Percentiles rank a stretch among this genome's conserved stretches.
Conservation (phyloP, 2,797 vertebrate species). For the Sarcoramphus papa region DNA sequence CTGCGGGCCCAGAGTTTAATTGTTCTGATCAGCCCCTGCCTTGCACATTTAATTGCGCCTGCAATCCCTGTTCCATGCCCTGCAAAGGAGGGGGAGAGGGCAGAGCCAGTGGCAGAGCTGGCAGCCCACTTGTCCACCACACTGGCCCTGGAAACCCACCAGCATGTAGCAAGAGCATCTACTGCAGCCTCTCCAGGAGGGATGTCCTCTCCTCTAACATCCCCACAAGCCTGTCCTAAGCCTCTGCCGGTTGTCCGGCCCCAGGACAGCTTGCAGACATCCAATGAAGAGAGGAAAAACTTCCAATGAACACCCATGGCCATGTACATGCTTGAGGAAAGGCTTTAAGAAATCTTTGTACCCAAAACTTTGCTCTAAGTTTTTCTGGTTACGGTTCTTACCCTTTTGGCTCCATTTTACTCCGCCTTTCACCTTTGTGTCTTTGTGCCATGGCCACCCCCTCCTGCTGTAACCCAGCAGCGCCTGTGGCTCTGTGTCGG, state of each 20-base stretch:
- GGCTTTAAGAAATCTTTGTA: neutral
- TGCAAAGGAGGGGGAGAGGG: neutral
- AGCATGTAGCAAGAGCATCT: neutral
- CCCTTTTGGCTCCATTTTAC: neutral
- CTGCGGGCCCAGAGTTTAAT: neutral
- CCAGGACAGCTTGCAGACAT: neutral
- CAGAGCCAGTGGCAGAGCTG: neutral
- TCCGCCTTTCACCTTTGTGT: neutral
- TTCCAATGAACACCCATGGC: neutral
- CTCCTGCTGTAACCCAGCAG: neutral
- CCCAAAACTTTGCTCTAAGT: neutral
- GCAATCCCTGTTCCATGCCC: neutral
- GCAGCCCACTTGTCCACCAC: neutral
- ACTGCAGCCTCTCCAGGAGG: neutral
- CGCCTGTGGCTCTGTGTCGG: rapidly evolving
- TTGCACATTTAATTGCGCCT: neutral
- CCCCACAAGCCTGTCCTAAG: neutral
- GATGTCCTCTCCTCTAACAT: neutral
- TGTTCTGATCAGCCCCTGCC: neutral
- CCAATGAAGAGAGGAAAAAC: neutral
- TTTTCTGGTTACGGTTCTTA: neutral
- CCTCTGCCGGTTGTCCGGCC: neutral
- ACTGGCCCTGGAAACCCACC: neutral
- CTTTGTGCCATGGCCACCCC: neutral
- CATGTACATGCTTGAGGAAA: neutral